These are phyloP conservation scores for Hypotaenidia okinawae DNA, from an alignment of 2,797 vertebrate species.

Conservation along the genomic window DNA sequence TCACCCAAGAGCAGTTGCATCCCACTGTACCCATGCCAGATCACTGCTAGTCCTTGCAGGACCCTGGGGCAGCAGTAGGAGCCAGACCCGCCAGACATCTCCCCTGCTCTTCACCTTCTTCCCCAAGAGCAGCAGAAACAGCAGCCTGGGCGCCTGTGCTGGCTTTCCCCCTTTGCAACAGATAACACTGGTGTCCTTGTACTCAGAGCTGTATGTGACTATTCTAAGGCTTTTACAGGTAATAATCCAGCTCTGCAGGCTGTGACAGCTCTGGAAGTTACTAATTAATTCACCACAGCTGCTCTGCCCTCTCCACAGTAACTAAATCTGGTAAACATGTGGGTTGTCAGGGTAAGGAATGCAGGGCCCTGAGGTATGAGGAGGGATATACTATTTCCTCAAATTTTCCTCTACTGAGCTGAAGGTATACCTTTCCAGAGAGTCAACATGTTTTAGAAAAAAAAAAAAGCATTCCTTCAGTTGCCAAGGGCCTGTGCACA, in stretches of 20 bases:
- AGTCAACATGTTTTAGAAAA: neutral
- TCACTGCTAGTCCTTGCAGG: neutral
- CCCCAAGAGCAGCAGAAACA: neutral
- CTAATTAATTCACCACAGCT: slow-evolving; percentile 23
- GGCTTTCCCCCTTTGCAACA: neutral
- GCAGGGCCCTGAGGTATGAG: neutral
- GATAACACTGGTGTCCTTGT: neutral
- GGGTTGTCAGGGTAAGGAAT: neutral
- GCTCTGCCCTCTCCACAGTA: neutral
- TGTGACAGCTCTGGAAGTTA: neutral
- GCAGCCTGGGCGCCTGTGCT: neutral
- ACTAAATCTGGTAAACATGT: neutral
- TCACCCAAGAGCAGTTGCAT: neutral
- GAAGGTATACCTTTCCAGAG: neutral
- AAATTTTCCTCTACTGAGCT: neutral
- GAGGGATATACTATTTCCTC: neutral
- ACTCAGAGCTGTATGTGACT: neutral
- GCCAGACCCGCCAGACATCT: neutral
- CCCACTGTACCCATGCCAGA: neutral
- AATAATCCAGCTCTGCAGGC: neutral
- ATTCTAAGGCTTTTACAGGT: neutral
- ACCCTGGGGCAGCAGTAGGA: neutral
- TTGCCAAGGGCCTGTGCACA: neutral
- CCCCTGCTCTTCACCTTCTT: neutral
- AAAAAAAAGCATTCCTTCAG: neutral